Evolutionary conservation across 2,888 invertebrate genomes (phyloP).

Genomic region (Aleiodes alternator): DNA sequence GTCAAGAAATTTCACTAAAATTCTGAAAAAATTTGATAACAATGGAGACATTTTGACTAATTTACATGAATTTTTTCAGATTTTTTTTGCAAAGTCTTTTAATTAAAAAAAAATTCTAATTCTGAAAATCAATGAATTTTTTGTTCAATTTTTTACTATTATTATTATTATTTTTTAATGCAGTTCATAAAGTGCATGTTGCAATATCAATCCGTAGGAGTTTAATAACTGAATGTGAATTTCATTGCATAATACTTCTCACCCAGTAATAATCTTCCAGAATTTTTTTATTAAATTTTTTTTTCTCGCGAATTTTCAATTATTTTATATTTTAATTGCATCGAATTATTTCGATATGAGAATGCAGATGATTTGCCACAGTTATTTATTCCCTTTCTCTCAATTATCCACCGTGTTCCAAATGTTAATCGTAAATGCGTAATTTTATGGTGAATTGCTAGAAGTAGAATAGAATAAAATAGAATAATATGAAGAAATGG

Average conservation of each 20-base stretch:
- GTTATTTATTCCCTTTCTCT: conserved; percentile 27
- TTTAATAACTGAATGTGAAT: neutral
- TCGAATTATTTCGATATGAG: neutral
- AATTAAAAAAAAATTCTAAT: too few relatives aligned
- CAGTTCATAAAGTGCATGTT: neutral
- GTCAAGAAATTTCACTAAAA: too few relatives aligned
- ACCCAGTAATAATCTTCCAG: neutral
- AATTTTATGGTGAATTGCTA: conserved; percentile 16
- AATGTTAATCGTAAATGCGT: neutral
- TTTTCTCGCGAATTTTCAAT: neutral
- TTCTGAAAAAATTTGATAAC: too few relatives aligned
- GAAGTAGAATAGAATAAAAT: neutral
- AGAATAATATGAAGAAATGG: too few relatives aligned
- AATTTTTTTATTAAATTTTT: neutral
- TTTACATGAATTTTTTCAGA: too few relatives aligned
- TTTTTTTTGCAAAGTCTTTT: too few relatives aligned
- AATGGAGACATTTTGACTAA: too few relatives aligned
- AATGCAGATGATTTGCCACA: conserved; percentile 14
- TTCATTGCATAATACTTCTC: neutral
- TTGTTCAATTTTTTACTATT: too few relatives aligned
- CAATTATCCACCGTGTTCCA: conserved; percentile 10
- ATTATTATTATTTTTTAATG: too few relatives aligned
- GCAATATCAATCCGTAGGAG: conserved; percentile 5
- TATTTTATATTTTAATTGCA: conserved; percentile 11
- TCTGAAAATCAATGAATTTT: too few relatives aligned